Base-by-base conservation (phyloP, 2,888 invertebrate species). In the Maniola hyperantus region DNA sequence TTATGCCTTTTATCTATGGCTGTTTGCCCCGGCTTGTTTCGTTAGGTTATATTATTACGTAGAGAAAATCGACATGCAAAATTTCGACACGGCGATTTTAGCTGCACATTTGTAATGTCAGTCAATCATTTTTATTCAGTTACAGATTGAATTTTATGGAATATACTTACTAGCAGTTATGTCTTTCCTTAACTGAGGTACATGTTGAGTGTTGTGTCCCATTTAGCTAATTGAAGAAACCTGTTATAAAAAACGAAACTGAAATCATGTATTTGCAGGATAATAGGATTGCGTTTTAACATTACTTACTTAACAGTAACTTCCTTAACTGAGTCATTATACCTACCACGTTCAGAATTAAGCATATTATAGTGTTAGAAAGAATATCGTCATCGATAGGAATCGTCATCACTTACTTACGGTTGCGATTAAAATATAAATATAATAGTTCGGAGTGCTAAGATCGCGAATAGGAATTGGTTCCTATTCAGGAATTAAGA, bases 181-280 rank as follows among this genome's bases (percentile, higher is more conserved):
- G 15, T 18, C 8, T 48, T 8, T 15, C 44, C 44, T 44, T 13
- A 44, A 44, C 0, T 36, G 6, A 36, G 6, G 36, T 36, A 36
- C 36, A 34, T 34, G 36, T 15, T 39, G 15, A 10, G n/a, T 39
- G 4, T 46, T 62, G 55, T 53, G 44, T 68, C 53, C 65, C 64
- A 62, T 70, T 66, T 46, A 42, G 46, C 54, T 64, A 55, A 69
- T 64, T 64, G 58, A 54, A 55, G 59, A 62, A 69, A 63, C 48
- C 26, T 70, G 26, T 66, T 59, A 39, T 20, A 5, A 59, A 2
- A 44, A 51, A 64, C n/a, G 48, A 15, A 26, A 44, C 58, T 13
- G 57, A 50, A 55, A 34, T 64, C 10, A 51, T 42, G 48, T 60
- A 8, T 60, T 58, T 36, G 13, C 20, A 42, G 42, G 42, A 57